Base-by-base conservation (phyloP, 2,888 invertebrate genomes). In the Polyommatus iphigenia region DNA sequence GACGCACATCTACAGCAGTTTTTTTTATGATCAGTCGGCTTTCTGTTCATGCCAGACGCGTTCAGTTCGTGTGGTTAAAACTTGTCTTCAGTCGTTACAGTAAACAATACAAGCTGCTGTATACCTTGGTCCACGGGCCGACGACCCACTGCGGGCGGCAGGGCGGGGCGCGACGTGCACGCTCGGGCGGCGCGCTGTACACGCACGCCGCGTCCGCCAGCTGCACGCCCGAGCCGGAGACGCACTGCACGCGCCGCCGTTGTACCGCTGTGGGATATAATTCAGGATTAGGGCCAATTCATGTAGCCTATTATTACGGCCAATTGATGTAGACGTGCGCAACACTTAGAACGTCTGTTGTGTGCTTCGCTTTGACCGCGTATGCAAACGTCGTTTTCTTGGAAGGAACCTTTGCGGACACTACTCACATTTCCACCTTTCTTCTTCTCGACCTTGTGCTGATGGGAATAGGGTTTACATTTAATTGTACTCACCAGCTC, bases 91-190 rank as follows among this genome's bases (percentile, higher is more conserved):
- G 10, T 46, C 46, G 36, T 36, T 36, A 6, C 1, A 36, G 36
- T 36, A 6, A 10, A 41, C 41, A 41, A 2, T 41, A 10, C 41
- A 10, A 46, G 46, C 46, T 3, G 10, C 46, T 7, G 8, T 41
- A 62, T 62, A 99, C 99, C 96, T 97, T 97, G 67, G 98, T 98
- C 99, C 99, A 99, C 79, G 97, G 96, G 10, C 98, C 98, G 5
- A 97, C 96, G 80, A 96, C 96, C 99, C 99, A 99, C 77, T 97
- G 96, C 0, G 98, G 97, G 85, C 96, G 96, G 92, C 99, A 99
- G n/a, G 96, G 96, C 85, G 96, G 97, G 85, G 99, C 99, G 85
- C 98, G 97, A 86, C 96, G 96, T 50, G 96, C 95, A 83, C 96
- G 96, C 77, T 96, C 95, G 0, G 99, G 99, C 84, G 95, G 96